Conservation (phyloP, 2,113 vertebrate genomes). For the Xiphorhynchus elegans region DNA sequence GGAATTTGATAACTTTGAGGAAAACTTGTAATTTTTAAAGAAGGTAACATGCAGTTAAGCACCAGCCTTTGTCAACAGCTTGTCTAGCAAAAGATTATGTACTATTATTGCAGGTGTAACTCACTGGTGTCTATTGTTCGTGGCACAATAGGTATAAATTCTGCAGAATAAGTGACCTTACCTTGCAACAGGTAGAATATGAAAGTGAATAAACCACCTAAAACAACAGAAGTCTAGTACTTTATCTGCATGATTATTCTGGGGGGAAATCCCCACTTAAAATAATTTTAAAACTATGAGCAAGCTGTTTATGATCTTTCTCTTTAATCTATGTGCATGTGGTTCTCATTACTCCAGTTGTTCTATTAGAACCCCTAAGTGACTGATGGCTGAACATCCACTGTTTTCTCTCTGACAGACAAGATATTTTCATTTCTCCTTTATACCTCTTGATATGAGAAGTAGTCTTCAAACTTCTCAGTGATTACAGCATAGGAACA, state of each 20-base stretch:
- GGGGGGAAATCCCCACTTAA: background rate
- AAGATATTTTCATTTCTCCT: background rate
- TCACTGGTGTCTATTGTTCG: background rate
- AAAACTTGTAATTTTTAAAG: background rate
- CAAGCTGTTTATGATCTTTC: background rate
- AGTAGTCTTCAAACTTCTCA: background rate
- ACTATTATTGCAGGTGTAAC: background rate
- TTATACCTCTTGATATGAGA: background rate
- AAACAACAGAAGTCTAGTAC: background rate
- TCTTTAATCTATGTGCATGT: fast-evolving
- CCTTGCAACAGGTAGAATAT: background rate
- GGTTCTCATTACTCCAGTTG: fast-evolving
- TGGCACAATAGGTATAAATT: background rate
- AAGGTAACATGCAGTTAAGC: background rate
- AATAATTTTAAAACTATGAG: background rate
- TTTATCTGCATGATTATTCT: background rate
- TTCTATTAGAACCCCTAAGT: background rate
- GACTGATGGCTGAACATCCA: background rate
- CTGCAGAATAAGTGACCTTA: background rate
- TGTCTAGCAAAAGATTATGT: background rate
- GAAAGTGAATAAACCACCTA: background rate
- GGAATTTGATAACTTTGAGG: background rate
- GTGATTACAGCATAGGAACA: background rate
- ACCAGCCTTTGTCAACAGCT: background rate
- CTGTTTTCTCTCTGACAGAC: background rate